Evolutionary conservation across 2,888 invertebrate genomes (phyloP).

Genomic region (Agrochola circellaris): DNA sequence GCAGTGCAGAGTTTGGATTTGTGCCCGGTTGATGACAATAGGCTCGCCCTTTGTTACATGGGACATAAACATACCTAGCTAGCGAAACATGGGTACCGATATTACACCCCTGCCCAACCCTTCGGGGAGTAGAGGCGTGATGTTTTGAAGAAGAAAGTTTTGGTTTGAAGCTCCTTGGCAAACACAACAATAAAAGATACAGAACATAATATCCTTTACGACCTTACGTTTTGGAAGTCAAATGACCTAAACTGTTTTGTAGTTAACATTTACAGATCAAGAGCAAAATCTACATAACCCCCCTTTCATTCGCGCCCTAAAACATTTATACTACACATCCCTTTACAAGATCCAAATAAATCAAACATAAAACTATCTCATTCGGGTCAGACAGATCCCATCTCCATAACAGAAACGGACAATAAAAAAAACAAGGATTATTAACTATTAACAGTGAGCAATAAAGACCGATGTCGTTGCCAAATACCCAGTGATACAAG

Average conservation of each 20-base stretch:
- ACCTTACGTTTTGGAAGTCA: neutral
- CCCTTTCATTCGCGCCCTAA: neutral
- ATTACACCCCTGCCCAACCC: neutral
- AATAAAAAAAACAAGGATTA: slow-evolving; percentile 62
- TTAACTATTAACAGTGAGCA: slow-evolving; percentile 64
- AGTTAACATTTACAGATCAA: neutral
- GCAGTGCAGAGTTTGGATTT: neutral
- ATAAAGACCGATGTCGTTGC: slow-evolving; percentile 64
- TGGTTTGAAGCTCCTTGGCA: neutral
- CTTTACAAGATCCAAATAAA: neutral
- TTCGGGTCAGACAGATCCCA: slow-evolving; percentile 19
- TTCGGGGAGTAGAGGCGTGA: neutral
- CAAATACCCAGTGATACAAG: slow-evolving; percentile 66
- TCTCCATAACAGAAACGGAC: slow-evolving; percentile 39
- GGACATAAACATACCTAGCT: neutral
- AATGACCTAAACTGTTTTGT: neutral
- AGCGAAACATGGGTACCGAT: neutral
- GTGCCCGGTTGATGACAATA: no score
- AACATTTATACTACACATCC: neutral
- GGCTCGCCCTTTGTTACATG: neutral
- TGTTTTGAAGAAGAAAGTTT: neutral
- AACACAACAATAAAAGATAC: neutral
- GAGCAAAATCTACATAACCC: neutral
- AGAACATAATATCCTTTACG: neutral
- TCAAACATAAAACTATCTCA: slow-evolving; percentile 37